These are phyloP conservation scores for Neotoxoptera formosana DNA, from an alignment of 1,140 invertebrate species.

Conservation along the genomic window DNA sequence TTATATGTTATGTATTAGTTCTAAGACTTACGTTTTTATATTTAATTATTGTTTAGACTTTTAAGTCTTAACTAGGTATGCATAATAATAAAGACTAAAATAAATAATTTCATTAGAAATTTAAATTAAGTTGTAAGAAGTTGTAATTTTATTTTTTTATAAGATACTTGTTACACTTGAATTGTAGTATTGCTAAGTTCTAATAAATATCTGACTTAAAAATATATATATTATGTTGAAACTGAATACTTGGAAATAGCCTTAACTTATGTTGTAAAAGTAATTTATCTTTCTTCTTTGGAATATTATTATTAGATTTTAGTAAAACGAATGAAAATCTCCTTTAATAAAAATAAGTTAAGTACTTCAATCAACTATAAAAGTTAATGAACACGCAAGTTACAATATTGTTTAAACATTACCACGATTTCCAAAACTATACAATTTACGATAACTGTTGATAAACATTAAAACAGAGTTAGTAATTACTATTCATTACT, in stretches of 20 bases:
- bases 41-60: not conserved
- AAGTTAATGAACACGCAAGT: not conserved
- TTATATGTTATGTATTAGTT: not conserved
- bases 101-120: not conserved
- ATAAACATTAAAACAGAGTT: not conserved
- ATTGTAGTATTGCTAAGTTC: not conserved
- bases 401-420: not conserved
- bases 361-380: not conserved
- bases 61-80: not conserved
- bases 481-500: not conserved
- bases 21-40: not conserved
- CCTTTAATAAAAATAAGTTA: not conserved
- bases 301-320: constrained; percentile 5
- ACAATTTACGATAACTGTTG: not conserved
- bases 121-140: not conserved
- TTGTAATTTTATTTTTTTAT: not conserved
- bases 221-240: too few species aligned
- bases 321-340: not conserved
- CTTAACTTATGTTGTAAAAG: not conserved
- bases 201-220: not conserved
- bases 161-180: not conserved
- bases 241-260: not conserved
- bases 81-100: not conserved
- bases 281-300: not conserved
- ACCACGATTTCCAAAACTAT: not conserved